phyloP scores from a whole-genome alignment of 35 echinoderm and acorn worm genomes.

The Eucidaris tribuloides region DNA sequence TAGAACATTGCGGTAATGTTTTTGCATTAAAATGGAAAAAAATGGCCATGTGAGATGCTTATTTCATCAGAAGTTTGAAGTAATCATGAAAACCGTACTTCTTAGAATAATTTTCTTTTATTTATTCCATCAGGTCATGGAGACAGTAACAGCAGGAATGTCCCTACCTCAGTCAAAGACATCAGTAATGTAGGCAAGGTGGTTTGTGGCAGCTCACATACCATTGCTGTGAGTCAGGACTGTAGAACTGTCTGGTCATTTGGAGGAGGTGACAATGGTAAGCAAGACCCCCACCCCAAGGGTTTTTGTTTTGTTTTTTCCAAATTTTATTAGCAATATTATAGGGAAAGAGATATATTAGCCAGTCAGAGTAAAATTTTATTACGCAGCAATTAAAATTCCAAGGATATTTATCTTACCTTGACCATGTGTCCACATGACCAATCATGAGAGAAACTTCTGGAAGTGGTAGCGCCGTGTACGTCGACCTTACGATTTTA shows the following conservation, averaged over 20 bases:
- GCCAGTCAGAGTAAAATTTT: too few relatives aligned
- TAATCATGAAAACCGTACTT: background rate
- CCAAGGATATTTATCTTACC: too few relatives aligned
- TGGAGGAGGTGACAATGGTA: constrained; percentile 99
- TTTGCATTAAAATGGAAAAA: background rate
- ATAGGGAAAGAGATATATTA: too few relatives aligned
- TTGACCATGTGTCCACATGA: too few relatives aligned
- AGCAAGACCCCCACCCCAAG: too few relatives aligned
- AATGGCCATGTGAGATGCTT: background rate
- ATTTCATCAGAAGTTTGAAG: background rate
- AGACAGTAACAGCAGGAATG: constrained; percentile 92
- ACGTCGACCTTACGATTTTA: too few relatives aligned
- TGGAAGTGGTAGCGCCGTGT: too few relatives aligned
- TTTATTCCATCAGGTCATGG: constrained; percentile 74
- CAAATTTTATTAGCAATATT: too few relatives aligned
- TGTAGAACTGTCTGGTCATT: constrained; percentile 96
- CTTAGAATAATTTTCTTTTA: background rate
- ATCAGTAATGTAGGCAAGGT: constrained; percentile 93
- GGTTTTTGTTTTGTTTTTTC: too few relatives aligned
- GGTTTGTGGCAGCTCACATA: constrained; percentile 95
- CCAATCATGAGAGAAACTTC: too few relatives aligned
- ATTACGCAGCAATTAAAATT: too few relatives aligned
- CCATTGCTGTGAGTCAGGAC: constrained; percentile 95
- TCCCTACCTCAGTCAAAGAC: constrained; percentile 94
- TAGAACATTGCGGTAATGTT: background rate